These are phyloP conservation scores for Ophion ellenae DNA, from an alignment of 2,888 invertebrate species.

Conservation along the genomic window DNA sequence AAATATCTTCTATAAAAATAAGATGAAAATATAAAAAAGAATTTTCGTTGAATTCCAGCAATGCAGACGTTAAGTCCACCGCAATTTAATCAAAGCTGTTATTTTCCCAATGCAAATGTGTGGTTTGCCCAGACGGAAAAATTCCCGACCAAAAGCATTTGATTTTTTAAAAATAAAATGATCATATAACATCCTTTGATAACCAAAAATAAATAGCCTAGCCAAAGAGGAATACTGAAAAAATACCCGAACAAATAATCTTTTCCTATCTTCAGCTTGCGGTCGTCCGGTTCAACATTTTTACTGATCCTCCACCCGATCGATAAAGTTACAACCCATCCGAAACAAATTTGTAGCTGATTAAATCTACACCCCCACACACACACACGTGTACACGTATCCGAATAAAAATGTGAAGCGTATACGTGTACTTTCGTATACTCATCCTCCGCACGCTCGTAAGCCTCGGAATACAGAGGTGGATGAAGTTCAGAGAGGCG, in stretches of 20 bases:
- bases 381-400: neutral
- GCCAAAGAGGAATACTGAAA: neutral
- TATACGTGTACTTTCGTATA: neutral
- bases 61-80: too few species aligned
- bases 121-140: too few species aligned
- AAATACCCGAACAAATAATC: neutral
- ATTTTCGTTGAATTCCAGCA: too few species aligned
- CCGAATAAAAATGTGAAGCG: neutral
- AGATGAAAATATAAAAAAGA: too few species aligned
- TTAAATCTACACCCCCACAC: neutral
- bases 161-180: too few species aligned
- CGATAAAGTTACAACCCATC: neutral
- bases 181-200: too few species aligned
- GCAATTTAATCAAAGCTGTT: too few species aligned
- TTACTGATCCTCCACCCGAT: neutral
- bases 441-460: neutral
- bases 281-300: neutral
- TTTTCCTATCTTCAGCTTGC: neutral
- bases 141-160: too few species aligned
- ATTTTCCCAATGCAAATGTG: too few species aligned
- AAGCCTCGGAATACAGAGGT: constrained; percentile 5
- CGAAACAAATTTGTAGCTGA: neutral
- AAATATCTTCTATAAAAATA: too few species aligned
- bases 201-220: neutral
- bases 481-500: constrained; percentile 34